Evolutionary conservation across 2,888 invertebrate species (phyloP).

Genomic region (Yponomeuta plumbellus): DNA sequence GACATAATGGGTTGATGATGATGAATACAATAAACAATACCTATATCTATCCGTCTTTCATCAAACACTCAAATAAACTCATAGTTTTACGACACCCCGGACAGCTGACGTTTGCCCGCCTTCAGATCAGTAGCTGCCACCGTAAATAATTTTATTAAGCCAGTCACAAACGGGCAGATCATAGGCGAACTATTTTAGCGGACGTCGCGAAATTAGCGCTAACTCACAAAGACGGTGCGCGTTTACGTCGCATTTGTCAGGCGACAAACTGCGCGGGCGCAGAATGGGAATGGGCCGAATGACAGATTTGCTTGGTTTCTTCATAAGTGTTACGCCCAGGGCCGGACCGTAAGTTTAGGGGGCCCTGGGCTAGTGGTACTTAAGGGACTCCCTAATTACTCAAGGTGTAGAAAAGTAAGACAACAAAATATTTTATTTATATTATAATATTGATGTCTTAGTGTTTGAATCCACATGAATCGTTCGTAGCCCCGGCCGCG

Average conservation of each 20-base stretch:
- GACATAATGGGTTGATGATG: no score
- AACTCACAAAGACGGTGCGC: not conserved
- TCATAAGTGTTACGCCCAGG: no score
- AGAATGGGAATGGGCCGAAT: not conserved
- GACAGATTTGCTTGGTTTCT: not conserved
- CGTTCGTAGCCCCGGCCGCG: no score
- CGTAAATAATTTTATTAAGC: slow-evolving; percentile 2
- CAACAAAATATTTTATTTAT: no score
- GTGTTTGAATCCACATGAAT: no score
- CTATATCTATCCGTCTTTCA: not conserved
- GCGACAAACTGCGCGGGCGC: not conserved
- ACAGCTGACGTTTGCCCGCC: not conserved
- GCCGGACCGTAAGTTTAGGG: no score
- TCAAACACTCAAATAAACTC: not conserved
- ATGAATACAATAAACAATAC: no score
- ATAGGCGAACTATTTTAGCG: not conserved
- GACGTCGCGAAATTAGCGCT: slow-evolving; percentile 1
- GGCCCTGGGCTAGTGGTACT: no score
- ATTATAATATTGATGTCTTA: no score
- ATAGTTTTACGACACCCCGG: not conserved
- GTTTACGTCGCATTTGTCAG: not conserved
- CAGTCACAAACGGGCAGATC: not conserved
- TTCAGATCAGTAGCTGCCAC: not conserved
- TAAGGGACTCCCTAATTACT: no score
- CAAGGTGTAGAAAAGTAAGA: no score